Conservation (phyloP, 2,113 vertebrate species). For the Circaetus cinerascens region DNA sequence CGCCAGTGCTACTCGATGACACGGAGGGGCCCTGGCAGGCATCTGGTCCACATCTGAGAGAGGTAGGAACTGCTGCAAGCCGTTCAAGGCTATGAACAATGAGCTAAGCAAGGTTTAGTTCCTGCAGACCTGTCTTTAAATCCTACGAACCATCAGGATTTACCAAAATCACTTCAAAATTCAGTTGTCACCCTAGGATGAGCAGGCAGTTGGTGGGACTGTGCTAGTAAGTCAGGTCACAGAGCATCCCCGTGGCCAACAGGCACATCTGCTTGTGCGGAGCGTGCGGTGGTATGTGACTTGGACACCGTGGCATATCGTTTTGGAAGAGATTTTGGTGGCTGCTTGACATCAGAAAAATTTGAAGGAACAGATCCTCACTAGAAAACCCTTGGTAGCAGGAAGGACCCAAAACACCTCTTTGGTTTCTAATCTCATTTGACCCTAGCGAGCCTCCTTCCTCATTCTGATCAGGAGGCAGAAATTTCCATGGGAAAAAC, state of each 20-base stretch:
- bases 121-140: not conserved
- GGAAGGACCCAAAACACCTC: not conserved
- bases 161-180: not conserved
- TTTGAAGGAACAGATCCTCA: not conserved
- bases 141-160: not conserved
- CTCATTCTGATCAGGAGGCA: not conserved
- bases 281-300: fast-evolving
- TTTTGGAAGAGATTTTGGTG: not conserved
- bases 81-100: not conserved
- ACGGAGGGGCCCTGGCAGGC: fast-evolving
- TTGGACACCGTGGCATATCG: fast-evolving
- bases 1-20: fast-evolving
- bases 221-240: no score
- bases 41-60: not conserved
- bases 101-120: not conserved
- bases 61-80: not conserved
- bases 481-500: not conserved
- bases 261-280: no score
- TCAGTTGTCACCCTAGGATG: not conserved
- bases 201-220: fast-evolving
- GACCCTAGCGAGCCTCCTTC: not conserved
- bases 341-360: not conserved
- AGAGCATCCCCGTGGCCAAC: fast-evolving
- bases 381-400: not conserved
- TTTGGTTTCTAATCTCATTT: not conserved